Evolutionary conservation across 1,140 invertebrate species (phyloP).

Genomic region (Diorhabda carinulata): DNA sequence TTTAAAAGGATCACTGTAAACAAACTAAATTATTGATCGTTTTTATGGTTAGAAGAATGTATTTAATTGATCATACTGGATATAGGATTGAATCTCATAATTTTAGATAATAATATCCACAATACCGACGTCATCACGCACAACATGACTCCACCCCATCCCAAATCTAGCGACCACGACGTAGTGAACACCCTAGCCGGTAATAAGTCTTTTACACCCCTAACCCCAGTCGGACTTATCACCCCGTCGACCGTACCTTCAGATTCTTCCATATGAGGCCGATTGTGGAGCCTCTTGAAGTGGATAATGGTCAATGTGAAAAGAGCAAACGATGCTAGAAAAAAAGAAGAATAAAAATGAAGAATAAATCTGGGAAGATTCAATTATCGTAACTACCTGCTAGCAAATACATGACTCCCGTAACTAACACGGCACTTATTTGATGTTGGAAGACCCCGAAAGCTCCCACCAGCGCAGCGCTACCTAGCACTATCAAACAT

Average conservation of each 20-base stretch:
- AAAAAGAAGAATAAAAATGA: constrained; percentile 10
- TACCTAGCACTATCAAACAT: constrained; percentile 79
- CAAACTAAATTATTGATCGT: no score
- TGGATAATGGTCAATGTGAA: constrained; percentile 88
- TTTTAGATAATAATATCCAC: constrained; percentile 84
- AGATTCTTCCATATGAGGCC: constrained; percentile 50
- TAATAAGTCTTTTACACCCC: constrained; percentile 42
- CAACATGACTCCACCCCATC: constrained; percentile 75
- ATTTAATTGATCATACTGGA: constrained; percentile 63
- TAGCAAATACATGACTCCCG: constrained; percentile 86
- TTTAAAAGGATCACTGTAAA: no score
- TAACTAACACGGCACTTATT: constrained; percentile 84
- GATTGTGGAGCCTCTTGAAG: constrained; percentile 74
- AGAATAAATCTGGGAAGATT: no score
- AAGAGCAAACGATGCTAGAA: constrained; percentile 78
- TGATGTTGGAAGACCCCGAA: constrained; percentile 83
- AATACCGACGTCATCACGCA: constrained; percentile 73
- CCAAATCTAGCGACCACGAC: constrained; percentile 78
- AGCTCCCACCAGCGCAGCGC: constrained; percentile 75
- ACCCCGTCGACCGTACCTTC: constrained; percentile 68
- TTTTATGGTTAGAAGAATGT: not conserved
- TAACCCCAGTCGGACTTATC: constrained; percentile 52
- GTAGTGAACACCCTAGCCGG: constrained; percentile 68
- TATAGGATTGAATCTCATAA: constrained; percentile 83
- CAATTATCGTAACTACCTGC: constrained; percentile 58